Evolutionary conservation across 1,140 invertebrate genomes (phyloP).

Genomic region (Drusus annulatus): DNA sequence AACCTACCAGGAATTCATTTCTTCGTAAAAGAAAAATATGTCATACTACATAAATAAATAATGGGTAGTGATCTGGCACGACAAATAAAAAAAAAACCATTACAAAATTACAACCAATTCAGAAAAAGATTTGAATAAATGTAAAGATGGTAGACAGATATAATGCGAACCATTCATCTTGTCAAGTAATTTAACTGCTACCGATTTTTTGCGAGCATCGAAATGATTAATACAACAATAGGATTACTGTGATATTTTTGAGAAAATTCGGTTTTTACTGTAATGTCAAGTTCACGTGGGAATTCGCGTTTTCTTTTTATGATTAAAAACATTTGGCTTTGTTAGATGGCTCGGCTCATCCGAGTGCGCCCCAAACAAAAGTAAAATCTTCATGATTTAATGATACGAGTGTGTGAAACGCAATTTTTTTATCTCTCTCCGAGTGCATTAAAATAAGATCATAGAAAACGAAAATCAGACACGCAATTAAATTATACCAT

Average conservation of each 20-base stretch:
- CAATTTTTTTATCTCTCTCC: neutral
- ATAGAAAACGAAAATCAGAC: too few relatives aligned
- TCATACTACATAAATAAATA: too few relatives aligned
- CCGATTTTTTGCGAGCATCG: neutral
- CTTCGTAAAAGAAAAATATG: too few relatives aligned
- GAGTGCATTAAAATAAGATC: conserved; percentile 8
- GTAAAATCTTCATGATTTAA: conserved; percentile 18
- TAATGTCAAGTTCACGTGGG: conserved; percentile 55
- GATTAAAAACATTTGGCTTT: conserved; percentile 14
- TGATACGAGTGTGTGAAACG: conserved; percentile 21
- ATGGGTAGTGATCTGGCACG: too few relatives aligned
- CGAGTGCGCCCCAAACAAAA: conserved; percentile 18
- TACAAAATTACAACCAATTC: too few relatives aligned
- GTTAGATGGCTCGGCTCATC: neutral
- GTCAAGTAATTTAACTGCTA: conserved; percentile 14
- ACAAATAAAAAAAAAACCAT: too few relatives aligned
- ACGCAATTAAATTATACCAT: too few relatives aligned
- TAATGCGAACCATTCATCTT: neutral
- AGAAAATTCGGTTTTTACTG: conserved; percentile 50
- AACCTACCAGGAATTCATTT: too few relatives aligned
- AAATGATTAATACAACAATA: conserved; percentile 48
- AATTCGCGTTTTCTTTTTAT: conserved; percentile 43
- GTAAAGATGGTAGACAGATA: too few relatives aligned
- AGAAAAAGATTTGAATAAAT: too few relatives aligned
- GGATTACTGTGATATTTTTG: conserved; percentile 37